These are phyloP conservation scores for Epirrita christyi DNA, from an alignment of 2,888 invertebrate genomes.

Conservation along the genomic window DNA sequence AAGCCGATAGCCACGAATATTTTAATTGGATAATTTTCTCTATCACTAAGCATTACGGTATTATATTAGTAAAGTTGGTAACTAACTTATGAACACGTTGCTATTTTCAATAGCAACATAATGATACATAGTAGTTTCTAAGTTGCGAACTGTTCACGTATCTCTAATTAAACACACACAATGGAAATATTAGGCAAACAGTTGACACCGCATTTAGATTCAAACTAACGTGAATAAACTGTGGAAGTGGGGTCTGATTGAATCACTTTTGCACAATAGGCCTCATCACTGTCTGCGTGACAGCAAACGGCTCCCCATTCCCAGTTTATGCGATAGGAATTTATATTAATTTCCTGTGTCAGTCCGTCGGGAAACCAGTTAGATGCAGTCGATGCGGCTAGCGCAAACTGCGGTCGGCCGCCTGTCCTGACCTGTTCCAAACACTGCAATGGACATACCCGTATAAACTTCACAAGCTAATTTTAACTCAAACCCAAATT, in stretches of 20 bases:
- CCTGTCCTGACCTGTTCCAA: conserved; percentile 68
- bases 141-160: neutral
- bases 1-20: conserved; percentile 44
- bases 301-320: conserved; percentile 60
- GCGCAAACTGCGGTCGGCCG: conserved; percentile 72
- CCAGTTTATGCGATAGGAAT: conserved; percentile 77
- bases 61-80: neutral
- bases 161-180: conserved; percentile 20
- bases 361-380: conserved; percentile 66
- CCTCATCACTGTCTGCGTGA: conserved; percentile 70
- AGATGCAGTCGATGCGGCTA: conserved; percentile 69
- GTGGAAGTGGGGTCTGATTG: conserved; percentile 65
- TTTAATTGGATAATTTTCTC: conserved; percentile 17
- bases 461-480: conserved; percentile 72
- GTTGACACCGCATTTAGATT: conserved; percentile 58
- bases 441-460: conserved; percentile 72
- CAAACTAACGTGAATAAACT: conserved; percentile 64
- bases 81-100: conserved; percentile 1
- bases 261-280: conserved; percentile 72
- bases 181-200: conserved; percentile 41
- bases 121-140: neutral
- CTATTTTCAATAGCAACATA: conserved; percentile 17
- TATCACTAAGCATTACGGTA: neutral
- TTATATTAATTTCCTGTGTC: conserved; percentile 82
- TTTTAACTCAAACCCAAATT: conserved; percentile 67